Evolutionary conservation across 2,113 vertebrate genomes (phyloP).

Genomic region (Neopipo cinnamomea): DNA sequence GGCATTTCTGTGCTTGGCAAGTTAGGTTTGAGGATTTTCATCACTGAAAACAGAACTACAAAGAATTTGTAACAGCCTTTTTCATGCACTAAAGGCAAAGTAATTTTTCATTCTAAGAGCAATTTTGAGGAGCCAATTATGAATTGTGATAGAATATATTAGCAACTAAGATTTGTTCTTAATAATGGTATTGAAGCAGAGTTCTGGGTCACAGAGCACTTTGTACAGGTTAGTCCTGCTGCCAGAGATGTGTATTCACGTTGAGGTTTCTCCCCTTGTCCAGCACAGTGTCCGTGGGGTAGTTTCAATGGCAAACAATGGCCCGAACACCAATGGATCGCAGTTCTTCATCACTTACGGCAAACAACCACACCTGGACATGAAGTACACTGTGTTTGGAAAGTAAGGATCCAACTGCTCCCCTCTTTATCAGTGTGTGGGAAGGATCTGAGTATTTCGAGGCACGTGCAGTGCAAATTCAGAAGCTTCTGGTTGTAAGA

Average conservation of each 20-base stretch:
- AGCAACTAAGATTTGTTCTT: neutral
- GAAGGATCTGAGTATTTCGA: neutral
- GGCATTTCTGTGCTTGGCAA: neutral
- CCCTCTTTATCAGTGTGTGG: neutral
- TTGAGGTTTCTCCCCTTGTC: neutral
- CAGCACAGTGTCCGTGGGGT: slow-evolving; percentile 95
- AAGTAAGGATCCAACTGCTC: slow-evolving; percentile 78
- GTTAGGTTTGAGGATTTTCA: neutral
- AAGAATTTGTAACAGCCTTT: neutral
- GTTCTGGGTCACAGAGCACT: neutral
- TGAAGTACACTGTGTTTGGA: slow-evolving; percentile 98
- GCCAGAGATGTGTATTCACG: neutral
- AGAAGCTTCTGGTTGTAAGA: neutral
- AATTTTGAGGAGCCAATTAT: neutral
- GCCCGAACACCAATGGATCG: slow-evolving; percentile 92
- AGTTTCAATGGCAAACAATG: slow-evolving; percentile 97
- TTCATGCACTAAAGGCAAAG: neutral
- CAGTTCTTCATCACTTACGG: slow-evolving; percentile 97
- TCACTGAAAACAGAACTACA: neutral
- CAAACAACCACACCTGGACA: slow-evolving; percentile 96
- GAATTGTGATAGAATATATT: neutral
- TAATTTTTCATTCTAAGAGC: neutral
- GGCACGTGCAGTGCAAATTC: neutral
- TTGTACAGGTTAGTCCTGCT: neutral
- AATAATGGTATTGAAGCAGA: neutral